These are phyloP conservation scores for Drosophila melanosoma DNA, from an alignment of 2,888 invertebrate species.

Conservation along the genomic window DNA sequence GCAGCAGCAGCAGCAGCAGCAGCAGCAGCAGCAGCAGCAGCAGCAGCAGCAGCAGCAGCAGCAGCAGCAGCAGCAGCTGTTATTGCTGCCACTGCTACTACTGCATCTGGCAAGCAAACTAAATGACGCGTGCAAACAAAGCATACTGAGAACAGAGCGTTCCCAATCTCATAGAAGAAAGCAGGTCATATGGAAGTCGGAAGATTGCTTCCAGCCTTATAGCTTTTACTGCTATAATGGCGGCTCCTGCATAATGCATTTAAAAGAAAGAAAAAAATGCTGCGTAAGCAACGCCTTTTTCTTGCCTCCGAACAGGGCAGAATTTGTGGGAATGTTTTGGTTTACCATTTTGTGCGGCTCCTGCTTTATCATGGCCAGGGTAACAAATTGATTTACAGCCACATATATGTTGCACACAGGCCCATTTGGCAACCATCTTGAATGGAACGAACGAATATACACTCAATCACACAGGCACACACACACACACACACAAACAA, in stretches of 20 bases:
- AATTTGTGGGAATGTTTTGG: slow-evolving; percentile 65
- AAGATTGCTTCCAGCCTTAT: slow-evolving; percentile 25
- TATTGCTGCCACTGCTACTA: neutral
- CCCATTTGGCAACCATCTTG: slow-evolving; percentile 3
- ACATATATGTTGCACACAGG: slow-evolving; percentile 18
- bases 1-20: slow-evolving; percentile 51
- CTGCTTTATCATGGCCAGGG: slow-evolving; percentile 47
- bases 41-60: slow-evolving; percentile 53
- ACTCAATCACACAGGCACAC: neutral
- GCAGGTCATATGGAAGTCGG: slow-evolving; percentile 54
- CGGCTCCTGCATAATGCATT: slow-evolving; percentile 68
- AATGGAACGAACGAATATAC: neutral
- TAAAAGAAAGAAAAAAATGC: slow-evolving; percentile 54
- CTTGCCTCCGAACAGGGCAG: slow-evolving; percentile 4
- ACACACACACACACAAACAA: neutral
- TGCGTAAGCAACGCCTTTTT: slow-evolving; percentile 70
- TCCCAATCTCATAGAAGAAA: slow-evolving; percentile 38
- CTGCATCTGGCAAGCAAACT: slow-evolving; percentile 46
- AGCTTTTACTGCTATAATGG: neutral
- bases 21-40: slow-evolving; percentile 43
- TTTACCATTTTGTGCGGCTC: slow-evolving; percentile 46
- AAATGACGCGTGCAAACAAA: slow-evolving; percentile 65
- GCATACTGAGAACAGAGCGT: neutral
- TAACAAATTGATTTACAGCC: slow-evolving; percentile 73
- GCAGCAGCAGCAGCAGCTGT: slow-evolving; percentile 37